Percentiles rank a stretch among this genome's conserved stretches.
Evolutionary conservation across 2,797 vertebrate species (phyloP).

Genomic region (Pampus argenteus): DNA sequence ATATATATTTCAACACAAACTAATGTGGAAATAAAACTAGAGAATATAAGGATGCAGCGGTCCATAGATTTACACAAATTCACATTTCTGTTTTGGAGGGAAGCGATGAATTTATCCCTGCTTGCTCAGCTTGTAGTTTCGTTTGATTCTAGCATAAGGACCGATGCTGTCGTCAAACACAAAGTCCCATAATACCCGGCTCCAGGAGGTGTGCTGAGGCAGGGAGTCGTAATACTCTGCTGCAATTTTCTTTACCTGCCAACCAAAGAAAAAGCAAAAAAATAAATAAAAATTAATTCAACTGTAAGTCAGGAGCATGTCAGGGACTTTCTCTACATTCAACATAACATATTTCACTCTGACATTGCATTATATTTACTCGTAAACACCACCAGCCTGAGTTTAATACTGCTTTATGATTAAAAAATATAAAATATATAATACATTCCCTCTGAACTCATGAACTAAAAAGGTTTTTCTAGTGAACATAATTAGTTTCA

Average conservation of each 20-base stretch:
- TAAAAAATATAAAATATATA: too few relatives aligned
- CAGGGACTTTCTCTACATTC: background rate
- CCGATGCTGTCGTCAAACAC: constrained; percentile 93
- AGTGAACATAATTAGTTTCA: background rate
- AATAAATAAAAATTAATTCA: background rate
- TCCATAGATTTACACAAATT: constrained; percentile 20
- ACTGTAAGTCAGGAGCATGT: background rate
- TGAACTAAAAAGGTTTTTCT: background rate
- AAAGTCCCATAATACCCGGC: constrained; percentile 95
- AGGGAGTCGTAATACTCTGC: constrained; percentile 95
- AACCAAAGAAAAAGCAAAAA: constrained; percentile 19
- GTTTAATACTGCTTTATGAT: background rate
- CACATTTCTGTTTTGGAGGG: constrained; percentile 18
- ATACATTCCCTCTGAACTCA: background rate
- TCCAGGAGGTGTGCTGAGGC: constrained; percentile 95
- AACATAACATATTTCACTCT: background rate
- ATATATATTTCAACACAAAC: constrained; percentile 2
- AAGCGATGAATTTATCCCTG: constrained; percentile 66
- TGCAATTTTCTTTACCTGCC: constrained; percentile 96
- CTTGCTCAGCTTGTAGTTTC: constrained; percentile 87
- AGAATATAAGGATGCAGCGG: background rate
- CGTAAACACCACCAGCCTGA: background rate
- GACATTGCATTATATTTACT: background rate
- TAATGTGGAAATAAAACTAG: constrained; percentile 1
- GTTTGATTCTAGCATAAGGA: constrained; percentile 93